Base-by-base conservation (phyloP, 2,113 vertebrate species). In the Gorilla gorilla region DNA sequence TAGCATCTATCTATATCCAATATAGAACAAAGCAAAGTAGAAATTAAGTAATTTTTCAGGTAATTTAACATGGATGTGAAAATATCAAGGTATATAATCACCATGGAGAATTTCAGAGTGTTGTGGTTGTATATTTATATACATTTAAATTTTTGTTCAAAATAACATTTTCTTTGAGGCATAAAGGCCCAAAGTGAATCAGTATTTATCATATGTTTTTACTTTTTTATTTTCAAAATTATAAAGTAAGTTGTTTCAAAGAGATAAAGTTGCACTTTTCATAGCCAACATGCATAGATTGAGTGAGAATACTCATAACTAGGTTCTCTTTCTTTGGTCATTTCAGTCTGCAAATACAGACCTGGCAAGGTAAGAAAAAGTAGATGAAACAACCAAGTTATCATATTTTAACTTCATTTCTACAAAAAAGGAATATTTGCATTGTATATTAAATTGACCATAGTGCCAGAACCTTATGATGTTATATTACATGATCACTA, bases 371-470 rank as follows among this genome's bases (percentile, higher is more conserved):
- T 35, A 57, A 55, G 66, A 75, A 35, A 57, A 55, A 43, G 18
- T 25, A 93, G 93, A 82, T 79, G 55, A 95, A 96, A 79, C 72
- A 89, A 88, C 72, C 83, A 93, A 91, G 82, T 90, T 96, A 78
- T 79, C 83, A 75, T 90, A 85, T 90, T 97, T 96, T 94, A 93
- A 90, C 64, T 97, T 97, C 43, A 95, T 96, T 79, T 94, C 59
- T 92, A 93, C 22, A 61, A 73, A 87, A 55, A 84, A 91, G 90
- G 87, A 81, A 23, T 92, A 95, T 95, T 97, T 94, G 59, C 81
- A 88, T 80, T 86, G 20, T 86, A 22, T 59, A 89, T 95, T 94
- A 97, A 98, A 96, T 97, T 96, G 97, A 96, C 94, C 85, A 7
- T 93, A 81, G 90, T 97, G 95, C 82, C 94, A 98, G 97, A 94